Evolutionary conservation across 2,888 invertebrate species (phyloP).

Genomic region (Nymphalis urticae): DNA sequence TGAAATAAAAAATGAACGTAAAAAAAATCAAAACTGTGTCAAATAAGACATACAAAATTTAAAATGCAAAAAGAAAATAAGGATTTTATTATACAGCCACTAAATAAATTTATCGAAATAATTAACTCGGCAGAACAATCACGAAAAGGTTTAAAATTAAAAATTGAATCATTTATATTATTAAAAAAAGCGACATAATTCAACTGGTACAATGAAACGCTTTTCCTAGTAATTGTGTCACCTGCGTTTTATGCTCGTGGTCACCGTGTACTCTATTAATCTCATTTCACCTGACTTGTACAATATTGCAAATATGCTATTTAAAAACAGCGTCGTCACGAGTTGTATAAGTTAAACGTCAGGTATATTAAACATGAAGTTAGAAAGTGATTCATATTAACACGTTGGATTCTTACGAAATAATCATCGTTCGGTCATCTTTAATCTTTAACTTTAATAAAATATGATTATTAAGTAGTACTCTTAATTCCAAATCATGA

Average conservation of each 20-base stretch:
- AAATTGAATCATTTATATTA: too few species aligned
- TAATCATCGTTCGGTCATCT: not conserved
- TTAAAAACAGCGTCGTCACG: conserved; percentile 8
- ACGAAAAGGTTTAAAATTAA: too few species aligned
- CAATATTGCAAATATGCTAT: not conserved
- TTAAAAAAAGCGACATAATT: not conserved
- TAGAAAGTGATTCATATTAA: conserved; percentile 11
- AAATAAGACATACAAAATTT: too few species aligned
- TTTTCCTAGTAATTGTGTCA: not conserved
- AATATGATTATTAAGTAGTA: not conserved
- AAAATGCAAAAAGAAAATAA: not conserved
- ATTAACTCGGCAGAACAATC: not conserved
- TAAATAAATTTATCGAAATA: not conserved
- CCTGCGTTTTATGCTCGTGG: not conserved
- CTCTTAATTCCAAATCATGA: too few species aligned
- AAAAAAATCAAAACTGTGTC: too few species aligned
- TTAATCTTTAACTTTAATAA: not conserved
- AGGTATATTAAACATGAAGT: not conserved
- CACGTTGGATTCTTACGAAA: conserved; percentile 2
- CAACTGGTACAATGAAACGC: not conserved
- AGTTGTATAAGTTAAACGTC: conserved; percentile 8
- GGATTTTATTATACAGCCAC: not conserved
- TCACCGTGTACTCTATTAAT: conserved; percentile 1
- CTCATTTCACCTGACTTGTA: not conserved
- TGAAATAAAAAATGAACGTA: too few species aligned